These are phyloP conservation scores for Temnothorax unifasciatus DNA, from an alignment of 2,888 invertebrate species.

Conservation along the genomic window DNA sequence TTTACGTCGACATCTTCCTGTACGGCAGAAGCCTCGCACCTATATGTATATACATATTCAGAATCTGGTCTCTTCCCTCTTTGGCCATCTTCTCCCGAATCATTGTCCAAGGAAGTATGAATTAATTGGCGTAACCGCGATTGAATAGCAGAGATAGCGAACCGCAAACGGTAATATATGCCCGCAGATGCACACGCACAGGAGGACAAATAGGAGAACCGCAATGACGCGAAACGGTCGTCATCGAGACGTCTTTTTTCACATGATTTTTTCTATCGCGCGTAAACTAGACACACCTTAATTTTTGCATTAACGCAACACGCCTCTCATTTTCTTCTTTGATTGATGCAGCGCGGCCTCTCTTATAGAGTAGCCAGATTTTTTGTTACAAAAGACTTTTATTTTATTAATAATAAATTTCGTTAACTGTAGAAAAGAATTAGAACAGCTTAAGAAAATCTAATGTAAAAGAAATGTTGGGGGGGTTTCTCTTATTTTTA, in stretches of 20 bases:
- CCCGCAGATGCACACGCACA: not conserved
- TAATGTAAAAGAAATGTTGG: not conserved
- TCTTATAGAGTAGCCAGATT: not conserved
- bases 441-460: not conserved
- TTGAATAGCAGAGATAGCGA: constrained; percentile 6
- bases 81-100: not conserved
- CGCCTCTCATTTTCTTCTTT: not conserved
- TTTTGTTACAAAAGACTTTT: not conserved
- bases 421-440: not conserved
- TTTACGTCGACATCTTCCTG: not conserved
- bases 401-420: not conserved
- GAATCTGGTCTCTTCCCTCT: not conserved
- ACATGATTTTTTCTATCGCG: not conserved
- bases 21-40: not conserved
- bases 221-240: not conserved
- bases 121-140: not conserved
- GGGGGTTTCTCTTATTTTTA: not conserved
- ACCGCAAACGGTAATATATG: not conserved
- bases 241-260: not conserved
- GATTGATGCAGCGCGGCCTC: not conserved
- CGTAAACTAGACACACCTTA: not conserved
- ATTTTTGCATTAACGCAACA: not conserved
- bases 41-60: not conserved
- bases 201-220: not conserved
- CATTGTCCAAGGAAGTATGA: constrained; percentile 2